Percentiles rank a stretch among this genome's conserved stretches.
phyloP scores from a whole-genome alignment of 2,797 vertebrate genomes.

The Coreius guichenoti region DNA sequence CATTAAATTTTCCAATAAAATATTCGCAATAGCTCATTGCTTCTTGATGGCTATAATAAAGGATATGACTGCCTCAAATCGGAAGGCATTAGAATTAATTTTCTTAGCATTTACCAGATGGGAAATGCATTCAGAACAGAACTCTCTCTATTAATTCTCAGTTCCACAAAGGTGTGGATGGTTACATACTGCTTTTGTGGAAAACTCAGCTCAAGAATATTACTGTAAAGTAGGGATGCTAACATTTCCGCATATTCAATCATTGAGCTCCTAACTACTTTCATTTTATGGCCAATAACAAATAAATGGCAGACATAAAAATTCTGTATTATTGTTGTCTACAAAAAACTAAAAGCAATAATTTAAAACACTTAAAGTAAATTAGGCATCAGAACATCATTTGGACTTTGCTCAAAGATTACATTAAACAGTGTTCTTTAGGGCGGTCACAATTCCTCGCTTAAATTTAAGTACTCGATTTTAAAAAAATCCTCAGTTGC shows the following conservation, averaged over 20 bases:
- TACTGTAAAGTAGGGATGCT: slow-evolving; percentile 71
- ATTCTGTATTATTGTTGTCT: background rate
- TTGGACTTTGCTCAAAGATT: too few species aligned
- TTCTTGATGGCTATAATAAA: slow-evolving; percentile 81
- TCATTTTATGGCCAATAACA: background rate
- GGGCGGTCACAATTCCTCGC: background rate
- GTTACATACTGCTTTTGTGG: slow-evolving; percentile 72
- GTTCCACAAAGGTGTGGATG: slow-evolving; percentile 65
- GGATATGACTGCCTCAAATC: slow-evolving; percentile 79
- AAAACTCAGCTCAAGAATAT: slow-evolving; percentile 58
- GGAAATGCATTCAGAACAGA: slow-evolving; percentile 74
- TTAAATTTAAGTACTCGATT: background rate
- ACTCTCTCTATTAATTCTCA: slow-evolving; percentile 37
- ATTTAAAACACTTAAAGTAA: background rate
- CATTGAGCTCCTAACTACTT: background rate
- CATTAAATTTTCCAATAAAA: slow-evolving; percentile 83
- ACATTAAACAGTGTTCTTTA: background rate
- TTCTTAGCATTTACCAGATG: slow-evolving; percentile 82
- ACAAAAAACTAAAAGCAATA: background rate
- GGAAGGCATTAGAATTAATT: slow-evolving; percentile 80
- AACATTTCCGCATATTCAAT: slow-evolving; percentile 71
- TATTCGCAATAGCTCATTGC: slow-evolving; percentile 83
- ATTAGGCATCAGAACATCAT: background rate
- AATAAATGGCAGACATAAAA: background rate
- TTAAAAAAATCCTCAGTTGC: background rate